These are phyloP conservation scores for Gymnobelideus leadbeateri DNA, from an alignment of 2,113 vertebrate genomes.

Conservation along the genomic window DNA sequence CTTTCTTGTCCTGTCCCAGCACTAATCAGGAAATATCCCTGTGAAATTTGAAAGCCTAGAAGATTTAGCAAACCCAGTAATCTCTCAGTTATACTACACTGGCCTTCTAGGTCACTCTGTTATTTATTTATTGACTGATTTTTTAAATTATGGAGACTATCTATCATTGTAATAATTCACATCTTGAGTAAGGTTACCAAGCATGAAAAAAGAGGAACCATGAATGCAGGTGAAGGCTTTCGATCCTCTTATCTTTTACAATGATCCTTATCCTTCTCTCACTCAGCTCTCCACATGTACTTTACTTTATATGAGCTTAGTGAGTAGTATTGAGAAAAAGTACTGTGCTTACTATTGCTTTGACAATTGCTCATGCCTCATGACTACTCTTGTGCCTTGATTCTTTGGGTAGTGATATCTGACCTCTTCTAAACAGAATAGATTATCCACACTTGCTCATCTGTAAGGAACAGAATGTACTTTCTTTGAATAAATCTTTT, in stretches of 20 bases:
- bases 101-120: background rate
- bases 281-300: background rate
- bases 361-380: background rate
- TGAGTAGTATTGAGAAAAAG: background rate
- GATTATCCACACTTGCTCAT: background rate
- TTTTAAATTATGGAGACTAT: background rate
- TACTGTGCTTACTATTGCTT: background rate
- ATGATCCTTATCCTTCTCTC: background rate
- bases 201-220: background rate
- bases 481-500: conserved; percentile 29
- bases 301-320: background rate
- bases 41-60: too few relatives aligned
- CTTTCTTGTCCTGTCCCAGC: too few relatives aligned
- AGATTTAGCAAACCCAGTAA: background rate
- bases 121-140: background rate
- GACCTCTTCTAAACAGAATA: background rate
- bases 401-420: background rate
- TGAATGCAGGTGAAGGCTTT: background rate
- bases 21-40: too few relatives aligned
- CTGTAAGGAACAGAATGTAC: background rate
- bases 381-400: background rate
- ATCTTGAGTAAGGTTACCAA: background rate
- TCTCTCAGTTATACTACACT: background rate
- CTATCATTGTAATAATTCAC: background rate
- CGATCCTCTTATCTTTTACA: background rate